Evolutionary conservation across 1,140 invertebrate species (phyloP).

Genomic region (Camponotus pennsylvanicus): DNA sequence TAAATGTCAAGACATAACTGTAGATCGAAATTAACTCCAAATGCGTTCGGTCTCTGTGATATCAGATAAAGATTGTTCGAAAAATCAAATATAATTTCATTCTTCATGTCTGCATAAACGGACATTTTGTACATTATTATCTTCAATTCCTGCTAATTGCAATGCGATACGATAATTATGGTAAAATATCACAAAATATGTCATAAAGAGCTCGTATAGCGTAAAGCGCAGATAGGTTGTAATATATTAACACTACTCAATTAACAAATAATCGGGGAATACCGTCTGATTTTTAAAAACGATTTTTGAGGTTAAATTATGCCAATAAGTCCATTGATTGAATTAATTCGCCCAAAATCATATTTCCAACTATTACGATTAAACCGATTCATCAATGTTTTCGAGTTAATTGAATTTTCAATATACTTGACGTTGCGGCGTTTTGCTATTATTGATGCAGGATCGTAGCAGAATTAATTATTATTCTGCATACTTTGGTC

Average conservation of each 20-base stretch:
- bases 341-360: conserved; percentile 5
- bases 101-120: background rate
- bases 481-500: conserved; percentile 11
- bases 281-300: conserved; percentile 40
- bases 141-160: background rate
- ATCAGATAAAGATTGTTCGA: background rate
- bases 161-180: background rate
- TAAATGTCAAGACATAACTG: conserved; percentile 50
- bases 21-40: conserved; percentile 55
- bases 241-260: conserved; percentile 14
- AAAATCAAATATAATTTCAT: conserved; percentile 8
- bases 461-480: background rate
- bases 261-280: conserved; percentile 48
- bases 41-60: background rate
- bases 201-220: background rate
- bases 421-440: conserved; percentile 9
- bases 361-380: conserved; percentile 31
- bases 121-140: conserved; percentile 2
- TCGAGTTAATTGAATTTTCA: conserved; percentile 41
- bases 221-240: background rate
- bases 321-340: conserved; percentile 17
- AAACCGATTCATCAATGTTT: conserved; percentile 9
- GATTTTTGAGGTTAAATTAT: conserved; percentile 31
- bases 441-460: conserved; percentile 13
- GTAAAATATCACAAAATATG: conserved; percentile 13